Conservation (phyloP, 2,113 vertebrate genomes). For the Numida meleagris region DNA sequence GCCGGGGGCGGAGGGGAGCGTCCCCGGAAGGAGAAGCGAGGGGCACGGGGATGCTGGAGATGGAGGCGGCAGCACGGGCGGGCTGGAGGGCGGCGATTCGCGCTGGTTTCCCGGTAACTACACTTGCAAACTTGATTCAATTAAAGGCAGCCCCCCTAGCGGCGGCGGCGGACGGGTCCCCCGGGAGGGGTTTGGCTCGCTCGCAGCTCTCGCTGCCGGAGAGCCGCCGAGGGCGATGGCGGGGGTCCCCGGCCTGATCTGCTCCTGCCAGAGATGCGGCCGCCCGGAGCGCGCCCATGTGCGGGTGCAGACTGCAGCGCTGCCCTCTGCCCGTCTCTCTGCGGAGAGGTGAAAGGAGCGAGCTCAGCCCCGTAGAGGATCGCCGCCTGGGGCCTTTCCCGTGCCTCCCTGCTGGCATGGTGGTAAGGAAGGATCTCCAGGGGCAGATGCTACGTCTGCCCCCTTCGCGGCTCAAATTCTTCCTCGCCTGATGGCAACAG, state of each 20-base stretch:
- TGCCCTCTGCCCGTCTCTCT: neutral
- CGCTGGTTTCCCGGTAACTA: neutral
- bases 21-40: neutral
- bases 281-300: neutral
- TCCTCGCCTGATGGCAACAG: slow-evolving; percentile 12
- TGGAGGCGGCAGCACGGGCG: neutral
- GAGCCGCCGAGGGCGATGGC: too few species aligned
- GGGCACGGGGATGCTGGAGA: neutral
- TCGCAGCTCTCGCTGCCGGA: neutral
- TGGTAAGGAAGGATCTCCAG: neutral
- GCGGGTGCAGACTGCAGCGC: neutral
- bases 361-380: neutral
- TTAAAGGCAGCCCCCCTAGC: neutral
- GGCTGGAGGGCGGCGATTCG: neutral
- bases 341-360: neutral
- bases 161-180: neutral
- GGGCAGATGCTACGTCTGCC: neutral
- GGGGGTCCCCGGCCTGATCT: too few species aligned
- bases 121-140: neutral
- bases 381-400: neutral
- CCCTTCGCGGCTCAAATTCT: neutral
- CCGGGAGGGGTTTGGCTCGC: neutral
- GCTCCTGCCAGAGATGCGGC: neutral
- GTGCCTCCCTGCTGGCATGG: neutral
- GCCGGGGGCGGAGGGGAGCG: neutral